Evolutionary conservation across 2,888 invertebrate genomes (phyloP).

Genomic region (Dicranocentrus wangi): DNA sequence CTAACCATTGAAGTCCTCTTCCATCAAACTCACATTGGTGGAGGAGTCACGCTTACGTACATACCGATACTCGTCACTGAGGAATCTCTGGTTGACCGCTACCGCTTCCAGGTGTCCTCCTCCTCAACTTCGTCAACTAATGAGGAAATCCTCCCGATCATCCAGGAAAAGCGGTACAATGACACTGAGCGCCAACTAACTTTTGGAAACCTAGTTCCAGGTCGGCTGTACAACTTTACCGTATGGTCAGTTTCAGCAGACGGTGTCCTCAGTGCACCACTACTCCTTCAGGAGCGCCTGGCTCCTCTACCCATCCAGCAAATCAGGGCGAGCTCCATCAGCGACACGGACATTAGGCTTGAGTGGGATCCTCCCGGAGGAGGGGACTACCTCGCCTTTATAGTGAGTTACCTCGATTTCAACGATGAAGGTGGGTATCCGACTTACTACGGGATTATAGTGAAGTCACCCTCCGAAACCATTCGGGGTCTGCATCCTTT

Average conservation of each 20-base stretch:
- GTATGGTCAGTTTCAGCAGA: conserved; percentile 94
- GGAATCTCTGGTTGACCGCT: conserved; percentile 88
- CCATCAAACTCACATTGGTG: too few relatives aligned
- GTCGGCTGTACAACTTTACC: conserved; percentile 91
- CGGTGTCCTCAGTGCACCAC: conserved; percentile 87
- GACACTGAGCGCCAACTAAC: conserved; percentile 83
- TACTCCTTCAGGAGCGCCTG: conserved; percentile 88
- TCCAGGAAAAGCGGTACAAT: conserved; percentile 84
- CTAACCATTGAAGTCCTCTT: too few relatives aligned
- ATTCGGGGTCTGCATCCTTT: conserved; percentile 86
- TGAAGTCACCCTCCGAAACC: conserved; percentile 81
- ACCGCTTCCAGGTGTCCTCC: conserved; percentile 87
- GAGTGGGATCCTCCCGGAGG: conserved; percentile 87
- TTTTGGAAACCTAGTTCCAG: conserved; percentile 87
- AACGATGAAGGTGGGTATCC: conserved; percentile 83
- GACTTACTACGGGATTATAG: too few relatives aligned
- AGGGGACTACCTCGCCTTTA: conserved; percentile 90
- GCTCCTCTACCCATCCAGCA: conserved; percentile 88
- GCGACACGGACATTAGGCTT: conserved; percentile 86
- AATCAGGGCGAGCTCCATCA: conserved; percentile 85
- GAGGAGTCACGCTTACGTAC: conserved; percentile 84
- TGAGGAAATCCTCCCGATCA: conserved; percentile 82
- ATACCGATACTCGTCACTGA: conserved; percentile 86
- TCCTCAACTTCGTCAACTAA: too few relatives aligned
- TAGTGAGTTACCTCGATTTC: conserved; percentile 89